Evolutionary conservation across 2,797 vertebrate species (phyloP), one percentile per base, ranked within the genome.

Genomic region (Acestrorhynchus altus): DNA sequence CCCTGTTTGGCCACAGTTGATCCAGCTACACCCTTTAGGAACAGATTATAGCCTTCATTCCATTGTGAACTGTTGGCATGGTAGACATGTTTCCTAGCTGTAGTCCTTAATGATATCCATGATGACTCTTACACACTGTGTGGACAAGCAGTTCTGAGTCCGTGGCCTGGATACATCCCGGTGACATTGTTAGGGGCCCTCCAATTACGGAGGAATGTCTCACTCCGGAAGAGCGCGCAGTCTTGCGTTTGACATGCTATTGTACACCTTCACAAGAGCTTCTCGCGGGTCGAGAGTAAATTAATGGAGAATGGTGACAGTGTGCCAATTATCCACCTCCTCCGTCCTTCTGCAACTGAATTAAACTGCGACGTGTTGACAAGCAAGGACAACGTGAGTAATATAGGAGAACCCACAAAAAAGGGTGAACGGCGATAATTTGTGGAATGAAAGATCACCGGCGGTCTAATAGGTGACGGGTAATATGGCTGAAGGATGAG

Each of bases 211-310:
- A 18, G 7, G n/a, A 49, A 54, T 1, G 46, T 63, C 57, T 52
- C 20, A 44, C 52, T 44, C 44, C 28, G 77, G 51, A 72, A 51
- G 31, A 61, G 52, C 11, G 46, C 40, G 68, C 44, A 61, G n/a
- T 79, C 77, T 78, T 28, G 13, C 13, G 2, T 73, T 73, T 68
- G 77, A 79, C 71, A 74, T 42, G 22, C 46, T 42, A 44, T 28
- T 60, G 31, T 52, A 24, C 15, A 26, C 54, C 26, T 56, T 79
- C 65, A 59, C 12, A n/a, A 60, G 67, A 64, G 40, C 0, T 18
- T 28, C 26, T 18, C n/a, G 24, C 0, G 18, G 47, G 59, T 64
- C 15, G 39, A 77, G 60, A 20, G 77, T 49, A 42, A 72, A 78
- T 67, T 24, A 66, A 59, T 2, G 69, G 69, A 49, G 46, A 54